Evolutionary conservation across 2,113 vertebrate species (phyloP), one percentile per base, ranked within the genome.

Genomic region (Arizona elegans): DNA sequence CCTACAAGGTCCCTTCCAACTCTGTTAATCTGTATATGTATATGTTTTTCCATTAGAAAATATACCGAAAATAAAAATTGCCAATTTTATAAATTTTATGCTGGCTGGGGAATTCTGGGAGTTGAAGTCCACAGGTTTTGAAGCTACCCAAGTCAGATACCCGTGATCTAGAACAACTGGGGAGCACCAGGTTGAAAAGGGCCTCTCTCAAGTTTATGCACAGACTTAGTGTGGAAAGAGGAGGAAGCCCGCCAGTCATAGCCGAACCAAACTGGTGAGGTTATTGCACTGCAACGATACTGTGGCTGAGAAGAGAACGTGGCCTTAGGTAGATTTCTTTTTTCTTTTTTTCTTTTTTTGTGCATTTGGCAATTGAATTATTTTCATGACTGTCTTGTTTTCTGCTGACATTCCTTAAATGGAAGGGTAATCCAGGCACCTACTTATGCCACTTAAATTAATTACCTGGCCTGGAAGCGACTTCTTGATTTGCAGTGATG

Each of bases 371-470:
- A 88, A 15, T 53, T 43, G 65, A 62, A 7, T 50, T 33, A 50
- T 86, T 75, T 86, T 53, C 94, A 43, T 86, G 2, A 81, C 91
- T 88, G 38, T 1, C 88, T 95, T 93, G 50, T 53, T 94, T 95
- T 91, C 85, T 93, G 90, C 92, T 96, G 94, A 94, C 85, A 65
- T 65, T 24, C 50, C 50, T 47, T 33, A 94, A 88, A 33, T 47
- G 19, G 54, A 93, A 94, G 0, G 91, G 87, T 17, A 92, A 94
- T 50, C 19, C 29, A 4, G 70, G 90, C 91, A 92, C 5, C 89
- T 93, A 17, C 33, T 92, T 92, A 89, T 93, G 38, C 88, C 89
- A 15, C 0, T 96, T 92, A 92, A 88, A 94, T 75, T 92, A 85
- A 92, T 94, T 94, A 65, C 89, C 93, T 59, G 86, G 19, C 55